Conservation (phyloP, 2,888 invertebrate genomes). For the Petrolisthes cinctipes region DNA sequence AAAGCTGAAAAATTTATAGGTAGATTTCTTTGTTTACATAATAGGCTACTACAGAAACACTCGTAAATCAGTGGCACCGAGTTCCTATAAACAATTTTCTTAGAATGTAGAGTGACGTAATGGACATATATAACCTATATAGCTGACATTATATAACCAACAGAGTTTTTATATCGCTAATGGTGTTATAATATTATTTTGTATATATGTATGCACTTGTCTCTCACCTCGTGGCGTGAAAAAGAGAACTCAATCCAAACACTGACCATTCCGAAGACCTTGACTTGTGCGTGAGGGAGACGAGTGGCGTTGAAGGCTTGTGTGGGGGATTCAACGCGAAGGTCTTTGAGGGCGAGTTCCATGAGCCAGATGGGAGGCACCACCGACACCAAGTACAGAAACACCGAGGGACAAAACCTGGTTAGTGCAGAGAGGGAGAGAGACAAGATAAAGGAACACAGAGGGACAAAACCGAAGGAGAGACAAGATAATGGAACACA, state of each 20-base stretch:
- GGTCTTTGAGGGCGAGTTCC: slow-evolving; percentile 65
- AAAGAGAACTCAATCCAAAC: no score
- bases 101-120: no score
- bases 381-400: slow-evolving; percentile 67
- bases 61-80: no score
- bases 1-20: no score
- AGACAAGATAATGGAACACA: not conserved
- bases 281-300: slow-evolving; percentile 6
- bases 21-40: no score
- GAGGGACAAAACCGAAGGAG: not conserved
- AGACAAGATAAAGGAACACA: not conserved
- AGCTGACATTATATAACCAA: no score
- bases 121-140: no score
- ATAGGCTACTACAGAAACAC: no score
- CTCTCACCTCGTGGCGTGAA: no score
- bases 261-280: not conserved
- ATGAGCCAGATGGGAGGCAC: slow-evolving; percentile 68
- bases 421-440: not conserved
- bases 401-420: slow-evolving; percentile 68
- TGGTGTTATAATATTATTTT: no score
- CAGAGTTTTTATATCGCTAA: no score
- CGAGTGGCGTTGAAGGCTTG: not conserved
- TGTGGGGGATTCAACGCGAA: not conserved
- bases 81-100: no score
- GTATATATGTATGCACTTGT: not conserved